Conservation (phyloP, 2,797 vertebrate genomes). For the Schizopygopsis malacanthus region DNA sequence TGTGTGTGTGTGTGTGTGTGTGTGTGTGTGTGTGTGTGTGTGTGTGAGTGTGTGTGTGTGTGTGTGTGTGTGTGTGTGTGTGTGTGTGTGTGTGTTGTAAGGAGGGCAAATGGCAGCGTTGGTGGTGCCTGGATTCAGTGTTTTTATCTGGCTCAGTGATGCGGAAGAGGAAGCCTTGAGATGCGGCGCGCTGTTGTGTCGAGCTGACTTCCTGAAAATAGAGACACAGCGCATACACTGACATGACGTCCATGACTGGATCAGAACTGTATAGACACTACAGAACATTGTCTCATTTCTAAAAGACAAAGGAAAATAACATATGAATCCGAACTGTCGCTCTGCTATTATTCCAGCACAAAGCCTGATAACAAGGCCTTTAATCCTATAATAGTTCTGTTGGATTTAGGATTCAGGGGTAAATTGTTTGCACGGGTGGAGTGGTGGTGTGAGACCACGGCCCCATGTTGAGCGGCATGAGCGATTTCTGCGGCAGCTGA, state of each 20-base stretch:
- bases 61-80: not conserved
- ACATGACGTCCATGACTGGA: slow-evolving; percentile 40
- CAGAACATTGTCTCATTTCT: slow-evolving; percentile 45
- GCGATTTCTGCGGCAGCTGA: slow-evolving; percentile 71
- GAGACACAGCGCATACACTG: slow-evolving; percentile 65
- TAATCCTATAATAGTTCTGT: slow-evolving; percentile 77
- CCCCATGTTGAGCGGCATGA: slow-evolving; percentile 71
- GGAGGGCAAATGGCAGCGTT: slow-evolving; percentile 93
- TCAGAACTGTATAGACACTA: slow-evolving; percentile 54
- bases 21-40: slow-evolving; percentile 88
- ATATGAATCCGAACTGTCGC: slow-evolving; percentile 59
- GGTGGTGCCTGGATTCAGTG: slow-evolving; percentile 89
- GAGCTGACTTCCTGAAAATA: slow-evolving; percentile 92
- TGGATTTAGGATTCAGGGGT: slow-evolving; percentile 62
- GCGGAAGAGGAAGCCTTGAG: slow-evolving; percentile 96
- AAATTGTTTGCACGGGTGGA: slow-evolving; percentile 69
- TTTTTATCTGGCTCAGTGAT: slow-evolving; percentile 98
- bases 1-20: slow-evolving; percentile 70
- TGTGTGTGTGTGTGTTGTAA: slow-evolving; percentile 70
- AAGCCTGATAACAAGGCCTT: slow-evolving; percentile 70
- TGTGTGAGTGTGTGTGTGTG: not conserved
- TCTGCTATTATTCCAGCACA: slow-evolving; percentile 57
- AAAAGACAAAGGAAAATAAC: slow-evolving; percentile 56
- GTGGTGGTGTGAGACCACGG: slow-evolving; percentile 58
- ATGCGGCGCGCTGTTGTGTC: slow-evolving; percentile 92